These are phyloP conservation scores for Diorhabda elongata DNA, from an alignment of 1,140 invertebrate species.

Conservation along the genomic window DNA sequence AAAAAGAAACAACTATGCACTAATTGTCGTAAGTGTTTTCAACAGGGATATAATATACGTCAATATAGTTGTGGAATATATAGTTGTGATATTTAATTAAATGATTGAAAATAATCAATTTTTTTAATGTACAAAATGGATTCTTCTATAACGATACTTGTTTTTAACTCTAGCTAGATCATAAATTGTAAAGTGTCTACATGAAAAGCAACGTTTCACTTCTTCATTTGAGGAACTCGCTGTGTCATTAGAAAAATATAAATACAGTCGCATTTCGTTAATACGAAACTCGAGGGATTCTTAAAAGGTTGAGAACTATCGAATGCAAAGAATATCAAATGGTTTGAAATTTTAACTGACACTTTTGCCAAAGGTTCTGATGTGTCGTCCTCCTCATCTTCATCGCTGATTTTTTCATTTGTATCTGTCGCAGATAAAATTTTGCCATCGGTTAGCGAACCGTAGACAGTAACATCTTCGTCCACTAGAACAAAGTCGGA, in stretches of 20 bases:
- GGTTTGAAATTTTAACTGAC: not conserved
- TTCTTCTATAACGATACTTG: no score
- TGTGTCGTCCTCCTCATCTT: not conserved
- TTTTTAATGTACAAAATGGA: slow-evolving; percentile 20
- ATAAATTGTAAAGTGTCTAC: no score
- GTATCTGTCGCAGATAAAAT: not conserved
- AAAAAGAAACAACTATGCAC: slow-evolving; percentile 22
- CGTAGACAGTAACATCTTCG: not conserved
- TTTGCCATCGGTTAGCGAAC: slow-evolving; percentile 1
- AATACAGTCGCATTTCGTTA: slow-evolving; percentile 7
- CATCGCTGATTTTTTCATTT: not conserved
- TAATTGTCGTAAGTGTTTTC: slow-evolving; percentile 35
- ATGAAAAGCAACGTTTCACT: no score
- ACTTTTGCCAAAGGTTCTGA: not conserved
- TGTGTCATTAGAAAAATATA: no score
- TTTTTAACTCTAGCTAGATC: no score
- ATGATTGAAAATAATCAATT: slow-evolving; percentile 31
- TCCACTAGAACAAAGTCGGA: not conserved
- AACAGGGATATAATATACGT: slow-evolving; percentile 34
- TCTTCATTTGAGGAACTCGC: no score
- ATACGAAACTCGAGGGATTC: slow-evolving; percentile 10
- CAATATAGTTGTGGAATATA: slow-evolving; percentile 43
- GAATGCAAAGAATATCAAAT: not conserved
- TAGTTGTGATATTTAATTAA: slow-evolving; percentile 46
- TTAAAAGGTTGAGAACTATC: not conserved